These are phyloP conservation scores for Mirounga angustirostris DNA, from an alignment of 2,113 vertebrate species.

Conservation along the genomic window DNA sequence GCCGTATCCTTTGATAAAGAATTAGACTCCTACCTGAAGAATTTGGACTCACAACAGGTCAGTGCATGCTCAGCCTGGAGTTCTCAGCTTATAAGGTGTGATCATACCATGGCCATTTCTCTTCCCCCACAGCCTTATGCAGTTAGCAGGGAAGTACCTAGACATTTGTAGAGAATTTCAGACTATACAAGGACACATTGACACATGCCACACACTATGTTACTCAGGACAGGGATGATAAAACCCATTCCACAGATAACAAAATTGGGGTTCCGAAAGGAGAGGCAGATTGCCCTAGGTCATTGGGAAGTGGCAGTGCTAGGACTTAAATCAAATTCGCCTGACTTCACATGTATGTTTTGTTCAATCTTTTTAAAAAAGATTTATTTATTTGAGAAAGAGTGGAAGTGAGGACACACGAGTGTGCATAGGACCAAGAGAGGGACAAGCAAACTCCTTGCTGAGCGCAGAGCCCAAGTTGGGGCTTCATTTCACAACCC, in stretches of 20 bases:
- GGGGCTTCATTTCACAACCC: background rate
- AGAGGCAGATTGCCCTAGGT: background rate
- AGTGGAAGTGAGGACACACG: background rate
- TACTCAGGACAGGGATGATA: background rate
- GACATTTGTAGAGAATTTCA: background rate
- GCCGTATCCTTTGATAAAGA: constrained; percentile 51
- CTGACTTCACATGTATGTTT: background rate
- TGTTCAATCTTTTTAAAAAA: background rate
- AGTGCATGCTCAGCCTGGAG: background rate
- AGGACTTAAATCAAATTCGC: background rate
- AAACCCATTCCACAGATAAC: background rate
- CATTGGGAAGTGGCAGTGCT: background rate
- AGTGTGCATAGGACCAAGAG: accelerated
- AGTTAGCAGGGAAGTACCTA: background rate
- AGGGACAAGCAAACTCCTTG: background rate
- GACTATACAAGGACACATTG: background rate
- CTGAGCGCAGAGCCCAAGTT: accelerated
- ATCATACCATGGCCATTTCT: background rate
- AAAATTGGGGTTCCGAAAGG: background rate
- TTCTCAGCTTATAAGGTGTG: background rate
- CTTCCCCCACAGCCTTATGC: background rate
- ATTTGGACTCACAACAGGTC: constrained; percentile 32
- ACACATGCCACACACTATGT: accelerated
- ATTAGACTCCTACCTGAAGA: constrained; percentile 43
- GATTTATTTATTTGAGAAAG: background rate